These are phyloP conservation scores for Neosilurus mollespiculum DNA, from an alignment of 2,797 vertebrate species.

Conservation along the genomic window DNA sequence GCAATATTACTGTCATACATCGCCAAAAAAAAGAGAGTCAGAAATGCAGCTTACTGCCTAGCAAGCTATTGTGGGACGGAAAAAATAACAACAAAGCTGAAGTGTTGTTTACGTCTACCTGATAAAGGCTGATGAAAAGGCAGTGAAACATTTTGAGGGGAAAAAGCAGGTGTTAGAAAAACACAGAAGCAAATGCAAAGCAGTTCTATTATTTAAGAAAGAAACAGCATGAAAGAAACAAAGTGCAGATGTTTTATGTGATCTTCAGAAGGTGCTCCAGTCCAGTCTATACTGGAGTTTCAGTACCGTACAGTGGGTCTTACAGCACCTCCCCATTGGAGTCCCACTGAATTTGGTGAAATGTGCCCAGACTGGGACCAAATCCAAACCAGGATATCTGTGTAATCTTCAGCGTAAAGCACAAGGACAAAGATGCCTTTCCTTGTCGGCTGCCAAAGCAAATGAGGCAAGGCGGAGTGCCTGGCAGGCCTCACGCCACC, in stretches of 20 bases:
- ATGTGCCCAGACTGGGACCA: slow-evolving; percentile 41
- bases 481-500: slow-evolving; percentile 63
- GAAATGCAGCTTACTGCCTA: slow-evolving; percentile 27
- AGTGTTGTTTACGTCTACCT: slow-evolving; percentile 22
- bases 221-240: neutral
- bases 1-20: slow-evolving; percentile 53
- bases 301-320: neutral
- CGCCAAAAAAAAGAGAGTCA: slow-evolving; percentile 26
- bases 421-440: slow-evolving; percentile 42
- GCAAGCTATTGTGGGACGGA: neutral
- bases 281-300: neutral
- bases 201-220: neutral
- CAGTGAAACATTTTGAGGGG: neutral
- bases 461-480: slow-evolving; percentile 55
- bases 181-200: neutral
- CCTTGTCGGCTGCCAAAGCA: slow-evolving; percentile 58
- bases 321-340: neutral
- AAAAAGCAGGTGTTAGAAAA: neutral
- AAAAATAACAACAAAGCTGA: slow-evolving; percentile 1
- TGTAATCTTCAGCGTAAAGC: slow-evolving; percentile 52
- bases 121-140: slow-evolving; percentile 25
- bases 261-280: neutral
- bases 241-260: neutral
- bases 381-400: slow-evolving; percentile 57
- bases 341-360: slow-evolving; percentile 20